These are phyloP conservation scores for Anas acuta DNA, from an alignment of 2,797 vertebrate species.

Conservation along the genomic window DNA sequence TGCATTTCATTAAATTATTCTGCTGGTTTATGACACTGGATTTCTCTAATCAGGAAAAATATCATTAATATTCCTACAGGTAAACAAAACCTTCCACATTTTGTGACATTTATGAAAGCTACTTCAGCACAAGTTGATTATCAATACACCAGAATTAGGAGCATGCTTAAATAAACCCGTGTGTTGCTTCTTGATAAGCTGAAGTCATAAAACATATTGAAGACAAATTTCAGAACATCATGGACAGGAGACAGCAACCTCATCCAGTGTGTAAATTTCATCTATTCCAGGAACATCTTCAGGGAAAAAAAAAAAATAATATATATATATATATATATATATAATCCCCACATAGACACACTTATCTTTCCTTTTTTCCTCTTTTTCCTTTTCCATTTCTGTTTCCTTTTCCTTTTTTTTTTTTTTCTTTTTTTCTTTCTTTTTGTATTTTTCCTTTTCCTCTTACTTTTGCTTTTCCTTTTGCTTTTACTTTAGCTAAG, in stretches of 20 bases:
- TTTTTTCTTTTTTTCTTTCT: no score
- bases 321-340: no score
- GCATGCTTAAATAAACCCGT: not conserved
- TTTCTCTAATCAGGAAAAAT: not conserved
- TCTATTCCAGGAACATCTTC: not conserved
- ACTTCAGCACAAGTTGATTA: not conserved
- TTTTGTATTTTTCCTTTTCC: no score
- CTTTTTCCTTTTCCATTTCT: not conserved
- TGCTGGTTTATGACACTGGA: not conserved
- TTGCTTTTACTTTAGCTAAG: not conserved
- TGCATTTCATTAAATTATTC: not conserved
- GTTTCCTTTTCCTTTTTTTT: no score
- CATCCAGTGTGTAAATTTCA: not conserved
- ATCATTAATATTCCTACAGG: not conserved
- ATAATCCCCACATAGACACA: not conserved
- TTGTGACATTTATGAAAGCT: not conserved
- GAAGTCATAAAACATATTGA: not conserved
- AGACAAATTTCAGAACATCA: not conserved
- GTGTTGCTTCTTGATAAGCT: not conserved
- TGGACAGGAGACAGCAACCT: not conserved
- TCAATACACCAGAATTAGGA: not conserved
- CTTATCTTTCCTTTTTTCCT: not conserved
- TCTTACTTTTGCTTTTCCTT: no score
- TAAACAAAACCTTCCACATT: rapidly evolving
- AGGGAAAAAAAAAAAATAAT: not conserved